Conservation (phyloP, 2,113 vertebrate genomes). For the Narcine bancroftii region DNA sequence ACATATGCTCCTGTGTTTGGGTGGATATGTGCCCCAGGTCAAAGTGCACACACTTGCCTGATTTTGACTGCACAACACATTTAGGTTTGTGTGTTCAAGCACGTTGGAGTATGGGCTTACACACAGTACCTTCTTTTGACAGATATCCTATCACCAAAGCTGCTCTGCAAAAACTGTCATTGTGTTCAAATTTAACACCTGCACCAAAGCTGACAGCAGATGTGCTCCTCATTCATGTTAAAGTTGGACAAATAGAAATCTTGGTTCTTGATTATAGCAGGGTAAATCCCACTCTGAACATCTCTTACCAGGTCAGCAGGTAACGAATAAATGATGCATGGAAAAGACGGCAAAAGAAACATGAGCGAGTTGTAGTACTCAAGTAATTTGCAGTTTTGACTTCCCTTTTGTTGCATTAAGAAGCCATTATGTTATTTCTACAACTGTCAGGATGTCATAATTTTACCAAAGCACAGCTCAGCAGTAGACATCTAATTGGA, state of each 20-base stretch:
- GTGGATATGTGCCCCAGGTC: too few relatives aligned
- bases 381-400: background rate
- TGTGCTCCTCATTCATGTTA: background rate
- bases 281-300: background rate
- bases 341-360: background rate
- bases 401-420: background rate
- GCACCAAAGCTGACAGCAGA: background rate
- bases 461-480: background rate
- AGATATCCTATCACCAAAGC: background rate
- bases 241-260: background rate
- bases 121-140: background rate
- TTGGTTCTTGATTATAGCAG: background rate
- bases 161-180: background rate
- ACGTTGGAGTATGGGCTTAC: too few relatives aligned
- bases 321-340: background rate
- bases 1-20: too few relatives aligned
- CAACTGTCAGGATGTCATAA: background rate
- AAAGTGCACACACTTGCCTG: too few relatives aligned
- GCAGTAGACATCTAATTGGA: background rate
- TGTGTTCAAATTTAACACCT: background rate
- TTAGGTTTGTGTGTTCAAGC: too few relatives aligned
- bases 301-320: conserved; percentile 12
- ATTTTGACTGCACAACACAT: too few relatives aligned
- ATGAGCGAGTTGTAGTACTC: background rate
- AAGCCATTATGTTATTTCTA: background rate